phyloP scores from a whole-genome alignment of 2,888 invertebrate genomes.

The Hermaeophaga mercurialis region DNA sequence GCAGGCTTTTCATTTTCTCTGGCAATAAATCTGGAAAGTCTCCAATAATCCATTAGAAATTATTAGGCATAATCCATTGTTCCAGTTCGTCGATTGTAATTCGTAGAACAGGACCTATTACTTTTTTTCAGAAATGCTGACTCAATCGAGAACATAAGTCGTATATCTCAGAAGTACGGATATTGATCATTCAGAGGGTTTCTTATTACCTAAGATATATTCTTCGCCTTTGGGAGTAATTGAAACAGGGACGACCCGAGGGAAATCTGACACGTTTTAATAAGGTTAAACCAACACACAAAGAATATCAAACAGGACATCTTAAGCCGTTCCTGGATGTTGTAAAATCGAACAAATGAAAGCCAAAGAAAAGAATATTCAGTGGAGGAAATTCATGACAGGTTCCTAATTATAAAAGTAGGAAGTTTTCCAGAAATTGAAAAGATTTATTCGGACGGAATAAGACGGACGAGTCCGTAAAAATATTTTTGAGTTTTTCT shows the following conservation, averaged over 20 bases:
- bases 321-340: neutral
- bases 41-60: too few relatives aligned
- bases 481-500: constrained; percentile 18
- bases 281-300: too few relatives aligned
- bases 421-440: constrained; percentile 21
- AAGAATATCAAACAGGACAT: too few relatives aligned
- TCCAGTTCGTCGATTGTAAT: too few relatives aligned
- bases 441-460: constrained; percentile 23
- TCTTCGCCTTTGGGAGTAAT: neutral
- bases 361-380: constrained; percentile 17
- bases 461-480: constrained; percentile 19
- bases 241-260: neutral
- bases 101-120: too few relatives aligned
- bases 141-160: constrained; percentile 2
- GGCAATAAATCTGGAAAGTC: too few relatives aligned
- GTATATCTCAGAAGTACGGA: neutral
- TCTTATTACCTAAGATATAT: constrained; percentile 17
- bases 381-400: constrained; percentile 20
- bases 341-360: neutral
- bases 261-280: too few relatives aligned
- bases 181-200: constrained; percentile 12
- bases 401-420: constrained; percentile 26
- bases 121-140: constrained; percentile 10
- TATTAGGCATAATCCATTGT: too few relatives aligned
- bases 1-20: too few relatives aligned